Evolutionary conservation across 2,888 invertebrate genomes (phyloP).

Genomic region (Eupithecia vulgata): DNA sequence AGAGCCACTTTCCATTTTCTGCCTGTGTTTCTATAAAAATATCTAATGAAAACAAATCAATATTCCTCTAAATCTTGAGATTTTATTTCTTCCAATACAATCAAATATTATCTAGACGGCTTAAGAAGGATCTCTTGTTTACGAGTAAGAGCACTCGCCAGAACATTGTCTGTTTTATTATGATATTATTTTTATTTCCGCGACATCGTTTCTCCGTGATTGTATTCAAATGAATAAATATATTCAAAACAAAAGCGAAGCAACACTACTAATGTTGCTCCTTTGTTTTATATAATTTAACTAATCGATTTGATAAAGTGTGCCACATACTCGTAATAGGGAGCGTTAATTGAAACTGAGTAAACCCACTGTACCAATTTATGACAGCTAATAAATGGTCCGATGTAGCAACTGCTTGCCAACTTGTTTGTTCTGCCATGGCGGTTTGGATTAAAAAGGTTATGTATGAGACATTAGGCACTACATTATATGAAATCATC

Average conservation of each 20-base stretch:
- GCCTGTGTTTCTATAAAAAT: neutral
- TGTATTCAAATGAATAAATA: neutral
- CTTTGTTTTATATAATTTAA: neutral
- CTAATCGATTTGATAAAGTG: conserved; percentile 36
- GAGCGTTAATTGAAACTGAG: conserved; percentile 62
- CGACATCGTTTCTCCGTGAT: neutral
- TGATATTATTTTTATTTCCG: neutral
- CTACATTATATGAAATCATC: neutral
- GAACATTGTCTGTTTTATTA: neutral
- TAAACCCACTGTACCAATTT: conserved; percentile 67
- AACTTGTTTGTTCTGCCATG: conserved; percentile 59
- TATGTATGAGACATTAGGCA: neutral
- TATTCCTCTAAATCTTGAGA: neutral
- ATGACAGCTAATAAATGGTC: conserved; percentile 64
- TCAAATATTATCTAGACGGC: conserved; percentile 4
- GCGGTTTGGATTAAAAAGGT: conserved; percentile 42
- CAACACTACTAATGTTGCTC: neutral
- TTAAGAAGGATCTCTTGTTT: neutral
- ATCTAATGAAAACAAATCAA: neutral
- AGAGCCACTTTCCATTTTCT: too few species aligned
- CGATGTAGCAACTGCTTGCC: conserved; percentile 51
- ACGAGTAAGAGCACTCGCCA: neutral
- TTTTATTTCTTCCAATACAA: neutral
- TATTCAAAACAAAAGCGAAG: neutral
- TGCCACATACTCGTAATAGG: conserved; percentile 43